phyloP scores from a whole-genome alignment of 2,797 vertebrate species.

The Tauraco hartlaubi region DNA sequence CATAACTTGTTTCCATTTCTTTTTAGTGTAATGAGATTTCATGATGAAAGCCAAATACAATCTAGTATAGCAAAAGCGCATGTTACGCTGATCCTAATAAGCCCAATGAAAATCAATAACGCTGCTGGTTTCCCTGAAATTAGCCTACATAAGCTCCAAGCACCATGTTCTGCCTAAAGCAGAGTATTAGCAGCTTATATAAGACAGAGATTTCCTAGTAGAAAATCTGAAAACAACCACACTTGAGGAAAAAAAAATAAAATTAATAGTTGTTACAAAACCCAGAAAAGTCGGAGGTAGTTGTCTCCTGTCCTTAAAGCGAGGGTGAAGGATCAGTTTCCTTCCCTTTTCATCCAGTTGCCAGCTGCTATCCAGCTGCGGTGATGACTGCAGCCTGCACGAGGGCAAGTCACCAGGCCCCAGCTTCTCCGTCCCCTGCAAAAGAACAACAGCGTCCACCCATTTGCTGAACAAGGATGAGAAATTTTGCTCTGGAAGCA shows the following conservation, averaged over 20 bases:
- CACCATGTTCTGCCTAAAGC: slow-evolving; percentile 69
- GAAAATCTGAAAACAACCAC: slow-evolving; percentile 14
- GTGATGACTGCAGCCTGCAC: neutral
- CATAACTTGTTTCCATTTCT: slow-evolving; percentile 75
- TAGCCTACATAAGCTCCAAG: slow-evolving; percentile 58
- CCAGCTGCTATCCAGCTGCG: neutral
- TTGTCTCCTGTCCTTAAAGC: slow-evolving; percentile 1
- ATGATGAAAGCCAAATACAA: slow-evolving; percentile 79
- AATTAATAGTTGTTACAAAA: neutral
- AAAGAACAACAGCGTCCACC: neutral
- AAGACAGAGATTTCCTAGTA: slow-evolving; percentile 17
- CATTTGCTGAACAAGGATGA: neutral
- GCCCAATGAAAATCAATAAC: slow-evolving; percentile 79
- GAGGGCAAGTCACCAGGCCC: neutral
- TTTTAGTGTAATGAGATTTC: slow-evolving; percentile 80
- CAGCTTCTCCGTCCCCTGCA: neutral
- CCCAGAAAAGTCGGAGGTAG: neutral
- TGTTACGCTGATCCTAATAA: slow-evolving; percentile 79
- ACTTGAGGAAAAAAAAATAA: neutral
- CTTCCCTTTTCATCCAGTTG: neutral
- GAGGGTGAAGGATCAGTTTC: neutral
- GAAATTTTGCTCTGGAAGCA: slow-evolving; percentile 17
- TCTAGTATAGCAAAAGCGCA: slow-evolving; percentile 73
- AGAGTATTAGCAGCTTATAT: slow-evolving; percentile 62
- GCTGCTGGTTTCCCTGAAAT: slow-evolving; percentile 75